These are phyloP conservation scores for Onchidella celtica DNA, from an alignment of 2,888 invertebrate species.

Conservation along the genomic window DNA sequence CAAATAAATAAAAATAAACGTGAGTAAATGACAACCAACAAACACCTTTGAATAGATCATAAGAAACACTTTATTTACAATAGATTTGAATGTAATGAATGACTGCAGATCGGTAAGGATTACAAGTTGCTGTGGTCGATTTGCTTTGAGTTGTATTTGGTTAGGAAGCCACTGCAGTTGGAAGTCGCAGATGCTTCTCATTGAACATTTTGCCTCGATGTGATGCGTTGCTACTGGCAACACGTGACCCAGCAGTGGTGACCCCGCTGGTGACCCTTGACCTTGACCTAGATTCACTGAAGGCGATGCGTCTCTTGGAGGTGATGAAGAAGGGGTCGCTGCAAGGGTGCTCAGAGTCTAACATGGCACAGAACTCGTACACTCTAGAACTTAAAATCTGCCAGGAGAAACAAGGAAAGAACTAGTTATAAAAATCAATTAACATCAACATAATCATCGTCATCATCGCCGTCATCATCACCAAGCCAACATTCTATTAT, in stretches of 20 bases:
- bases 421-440: not conserved
- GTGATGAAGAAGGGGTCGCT: constrained; percentile 39
- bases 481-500: no score
- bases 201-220: not conserved
- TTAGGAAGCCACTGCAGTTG: no score
- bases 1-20: no score
- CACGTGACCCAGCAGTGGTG: not conserved
- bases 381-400: constrained; percentile 43
- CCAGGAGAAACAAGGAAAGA: not conserved
- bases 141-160: no score
- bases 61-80: no score
- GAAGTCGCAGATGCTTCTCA: not conserved
- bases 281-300: constrained; percentile 36
- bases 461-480: no score
- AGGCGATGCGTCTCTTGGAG: constrained; percentile 42
- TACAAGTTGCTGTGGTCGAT: no score
- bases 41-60: no score
- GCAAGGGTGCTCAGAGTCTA: constrained; percentile 13
- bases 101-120: no score
- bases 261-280: constrained; percentile 2
- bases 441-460: no score
- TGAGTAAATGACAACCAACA: no score
- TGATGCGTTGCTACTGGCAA: not conserved
- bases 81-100: no score
- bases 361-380: constrained; percentile 35